A percentile compares a stretch with the other conserved stretches of the same genome.
Evolutionary conservation across 2,888 invertebrate species (phyloP).

Genomic region (Nebria salina): DNA sequence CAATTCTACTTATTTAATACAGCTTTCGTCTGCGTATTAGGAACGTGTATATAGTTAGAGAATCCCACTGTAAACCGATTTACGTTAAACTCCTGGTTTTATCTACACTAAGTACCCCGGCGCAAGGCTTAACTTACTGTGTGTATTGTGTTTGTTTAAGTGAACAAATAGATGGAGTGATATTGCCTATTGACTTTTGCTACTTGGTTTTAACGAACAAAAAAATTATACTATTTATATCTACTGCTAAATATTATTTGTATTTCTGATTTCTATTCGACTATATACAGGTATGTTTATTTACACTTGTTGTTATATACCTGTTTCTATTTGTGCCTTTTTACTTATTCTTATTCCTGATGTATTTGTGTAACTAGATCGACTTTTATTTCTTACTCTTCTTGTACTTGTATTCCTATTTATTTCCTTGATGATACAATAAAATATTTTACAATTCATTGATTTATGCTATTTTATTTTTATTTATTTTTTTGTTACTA

Average conservation of each 20-base stretch:
- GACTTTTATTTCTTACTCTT: no score
- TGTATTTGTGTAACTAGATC: neutral
- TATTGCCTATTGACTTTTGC: constrained; percentile 61
- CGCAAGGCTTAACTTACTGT: constrained; percentile 59
- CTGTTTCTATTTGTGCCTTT: neutral
- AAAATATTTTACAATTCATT: no score
- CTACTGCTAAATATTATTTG: constrained; percentile 25
- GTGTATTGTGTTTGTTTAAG: constrained; percentile 64
- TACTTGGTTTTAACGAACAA: constrained; percentile 49
- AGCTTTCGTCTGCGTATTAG: constrained; percentile 62
- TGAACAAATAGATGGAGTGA: constrained; percentile 65
- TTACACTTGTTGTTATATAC: constrained; percentile 13
- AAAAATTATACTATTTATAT: neutral
- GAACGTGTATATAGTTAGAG: constrained; percentile 65
- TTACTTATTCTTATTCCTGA: constrained; percentile 13
- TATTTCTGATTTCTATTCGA: constrained; percentile 33
- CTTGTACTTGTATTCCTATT: no score
- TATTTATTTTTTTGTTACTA: no score
- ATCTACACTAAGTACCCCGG: constrained; percentile 63
- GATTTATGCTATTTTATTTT: no score
- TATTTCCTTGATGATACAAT: no score
- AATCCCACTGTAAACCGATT: constrained; percentile 65
- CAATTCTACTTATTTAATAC: constrained; percentile 66
- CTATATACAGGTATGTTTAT: constrained; percentile 40
- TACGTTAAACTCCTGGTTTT: constrained; percentile 64